These are phyloP conservation scores for Monopterus albus DNA, from an alignment of 2,113 vertebrate species.

Conservation along the genomic window DNA sequence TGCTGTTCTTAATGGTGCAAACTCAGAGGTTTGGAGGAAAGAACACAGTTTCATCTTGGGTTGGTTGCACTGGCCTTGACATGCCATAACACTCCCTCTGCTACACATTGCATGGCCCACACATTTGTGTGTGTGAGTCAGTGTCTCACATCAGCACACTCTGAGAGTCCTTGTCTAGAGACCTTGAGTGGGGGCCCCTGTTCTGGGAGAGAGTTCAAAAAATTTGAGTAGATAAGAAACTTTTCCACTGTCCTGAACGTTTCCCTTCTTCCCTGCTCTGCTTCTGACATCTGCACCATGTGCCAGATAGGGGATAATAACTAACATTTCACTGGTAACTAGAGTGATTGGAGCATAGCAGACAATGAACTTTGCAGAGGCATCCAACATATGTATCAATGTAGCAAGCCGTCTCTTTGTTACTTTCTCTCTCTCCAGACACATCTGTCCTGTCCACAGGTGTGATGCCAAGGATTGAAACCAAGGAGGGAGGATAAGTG, in stretches of 20 bases:
- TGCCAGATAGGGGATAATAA: conserved; percentile 73
- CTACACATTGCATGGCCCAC: conserved; percentile 30
- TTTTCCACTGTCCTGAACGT: conserved; percentile 79
- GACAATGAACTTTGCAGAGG: conserved; percentile 54
- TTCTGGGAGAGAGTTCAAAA: conserved; percentile 72
- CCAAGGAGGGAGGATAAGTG: conserved; percentile 71
- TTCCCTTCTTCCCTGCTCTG: conserved; percentile 64
- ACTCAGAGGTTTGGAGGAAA: conserved; percentile 25
- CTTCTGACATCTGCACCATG: conserved; percentile 78
- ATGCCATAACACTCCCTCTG: conserved; percentile 60
- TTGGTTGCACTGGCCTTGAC: conserved; percentile 73
- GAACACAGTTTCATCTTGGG: conserved; percentile 57
- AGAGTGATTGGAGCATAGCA: conserved; percentile 20
- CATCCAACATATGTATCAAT: conserved; percentile 14
- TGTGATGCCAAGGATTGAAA: conserved; percentile 79
- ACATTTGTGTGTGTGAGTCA: conserved; percentile 41
- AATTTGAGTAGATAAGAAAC: conserved; percentile 81
- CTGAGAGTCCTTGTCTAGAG: conserved; percentile 87
- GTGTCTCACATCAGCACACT: conserved; percentile 69
- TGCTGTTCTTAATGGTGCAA: conserved; percentile 13
- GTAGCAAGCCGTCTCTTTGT: not conserved
- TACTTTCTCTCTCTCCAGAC: not conserved
- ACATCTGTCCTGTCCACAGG: conserved; percentile 74
- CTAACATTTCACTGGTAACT: conserved; percentile 37
- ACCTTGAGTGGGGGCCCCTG: conserved; percentile 84